A percentile compares a stretch with the other conserved stretches of the same genome.
phyloP scores from a whole-genome alignment of 2,888 invertebrate genomes.

The Rhyacophila evoluta region DNA sequence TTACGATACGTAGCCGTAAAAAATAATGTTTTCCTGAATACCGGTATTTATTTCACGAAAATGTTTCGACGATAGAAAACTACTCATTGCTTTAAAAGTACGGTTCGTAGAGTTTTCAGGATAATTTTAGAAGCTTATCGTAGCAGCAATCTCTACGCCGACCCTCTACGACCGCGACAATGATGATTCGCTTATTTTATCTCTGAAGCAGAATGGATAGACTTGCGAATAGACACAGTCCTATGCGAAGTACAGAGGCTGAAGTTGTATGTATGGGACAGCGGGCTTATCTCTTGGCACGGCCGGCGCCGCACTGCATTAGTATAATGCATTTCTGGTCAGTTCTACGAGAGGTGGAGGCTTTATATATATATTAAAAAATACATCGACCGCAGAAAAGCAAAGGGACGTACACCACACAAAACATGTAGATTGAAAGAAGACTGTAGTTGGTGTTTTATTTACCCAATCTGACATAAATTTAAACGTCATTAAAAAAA shows the following conservation, averaged over 20 bases:
- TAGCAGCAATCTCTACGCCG: not conserved
- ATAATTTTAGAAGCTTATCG: not conserved
- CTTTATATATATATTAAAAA: too few relatives aligned
- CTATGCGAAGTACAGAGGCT: not conserved
- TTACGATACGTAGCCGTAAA: too few relatives aligned
- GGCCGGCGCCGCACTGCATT: not conserved
- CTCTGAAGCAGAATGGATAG: not conserved
- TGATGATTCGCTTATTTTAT: constrained; percentile 21
- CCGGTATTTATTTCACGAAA: too few relatives aligned
- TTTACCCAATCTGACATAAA: too few relatives aligned
- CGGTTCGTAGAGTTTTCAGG: not conserved
- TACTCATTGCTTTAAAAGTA: not conserved
- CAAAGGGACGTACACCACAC: too few relatives aligned
- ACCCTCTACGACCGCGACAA: not conserved
- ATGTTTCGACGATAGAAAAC: not conserved
- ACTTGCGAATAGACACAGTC: not conserved
- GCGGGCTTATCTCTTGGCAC: constrained; percentile 5
- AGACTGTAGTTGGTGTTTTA: too few relatives aligned
- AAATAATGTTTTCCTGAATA: too few relatives aligned
- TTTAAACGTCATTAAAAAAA: too few relatives aligned
- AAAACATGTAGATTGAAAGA: too few relatives aligned
- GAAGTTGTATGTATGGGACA: not conserved
- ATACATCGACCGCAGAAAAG: too few relatives aligned
- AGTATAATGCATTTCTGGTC: not conserved
- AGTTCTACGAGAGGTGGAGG: not conserved